Percentiles rank a stretch among this genome's conserved stretches.
Conservation (phyloP, 1,140 invertebrate species). For the Aradophagus sp. region DNA sequence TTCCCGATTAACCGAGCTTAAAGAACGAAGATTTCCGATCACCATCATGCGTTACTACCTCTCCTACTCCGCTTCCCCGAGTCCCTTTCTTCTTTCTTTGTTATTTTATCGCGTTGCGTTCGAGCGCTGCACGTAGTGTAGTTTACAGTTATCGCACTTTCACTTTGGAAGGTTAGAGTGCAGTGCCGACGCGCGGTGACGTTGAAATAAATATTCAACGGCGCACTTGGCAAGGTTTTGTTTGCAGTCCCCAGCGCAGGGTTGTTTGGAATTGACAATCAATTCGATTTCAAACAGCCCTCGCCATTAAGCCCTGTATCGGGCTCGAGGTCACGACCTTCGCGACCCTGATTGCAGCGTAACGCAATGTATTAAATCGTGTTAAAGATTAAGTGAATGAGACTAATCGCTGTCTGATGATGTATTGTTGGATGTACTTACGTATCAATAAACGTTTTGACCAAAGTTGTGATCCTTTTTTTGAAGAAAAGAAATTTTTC, state of each 20-base stretch:
- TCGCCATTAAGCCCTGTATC: slow-evolving; percentile 24
- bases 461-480: neutral
- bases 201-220: slow-evolving; percentile 45
- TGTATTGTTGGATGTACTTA: slow-evolving; percentile 44
- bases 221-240: slow-evolving; percentile 48
- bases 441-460: slow-evolving; percentile 45
- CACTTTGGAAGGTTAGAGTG: slow-evolving; percentile 59
- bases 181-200: slow-evolving; percentile 31
- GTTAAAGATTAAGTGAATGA: slow-evolving; percentile 42
- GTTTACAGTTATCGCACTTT: slow-evolving; percentile 47
- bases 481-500: no score
- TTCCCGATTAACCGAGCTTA: no score
- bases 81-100: slow-evolving; percentile 39
- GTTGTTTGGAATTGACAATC: slow-evolving; percentile 41
- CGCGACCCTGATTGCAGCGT: slow-evolving; percentile 8
- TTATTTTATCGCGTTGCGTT: slow-evolving; percentile 45
- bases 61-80: no score
- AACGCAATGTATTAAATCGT: slow-evolving; percentile 51
- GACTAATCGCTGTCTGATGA: slow-evolving; percentile 37
- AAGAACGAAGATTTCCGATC: no score
- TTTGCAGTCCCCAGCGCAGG: slow-evolving; percentile 23
- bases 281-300: slow-evolving; percentile 42
- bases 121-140: slow-evolving; percentile 9
- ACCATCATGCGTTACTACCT: no score
- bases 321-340: slow-evolving; percentile 12